Conservation (phyloP, 1,140 invertebrate species). For the Trichogramma pretiosum region DNA sequence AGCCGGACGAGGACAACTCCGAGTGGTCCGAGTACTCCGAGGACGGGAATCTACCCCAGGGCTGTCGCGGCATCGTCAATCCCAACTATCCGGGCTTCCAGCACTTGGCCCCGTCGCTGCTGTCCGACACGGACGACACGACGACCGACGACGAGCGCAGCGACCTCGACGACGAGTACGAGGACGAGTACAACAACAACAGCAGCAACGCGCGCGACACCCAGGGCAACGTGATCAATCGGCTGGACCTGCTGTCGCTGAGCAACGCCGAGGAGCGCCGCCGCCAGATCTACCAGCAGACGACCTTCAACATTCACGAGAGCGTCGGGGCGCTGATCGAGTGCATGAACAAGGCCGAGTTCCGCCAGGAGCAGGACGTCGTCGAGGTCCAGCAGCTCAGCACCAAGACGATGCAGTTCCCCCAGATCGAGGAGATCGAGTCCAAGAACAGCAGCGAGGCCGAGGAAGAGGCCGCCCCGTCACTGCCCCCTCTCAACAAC, state of each 20-base stretch:
- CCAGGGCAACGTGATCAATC: conserved; percentile 46
- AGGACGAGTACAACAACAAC: conserved; percentile 22
- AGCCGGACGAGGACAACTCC: conserved; percentile 14
- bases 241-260: conserved; percentile 45
- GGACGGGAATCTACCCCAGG: conserved; percentile 32
- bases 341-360: conserved; percentile 41
- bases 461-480: conserved; percentile 25
- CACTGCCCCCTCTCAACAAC: not conserved
- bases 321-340: conserved; percentile 36
- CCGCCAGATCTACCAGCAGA: conserved; percentile 50
- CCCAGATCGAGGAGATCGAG: conserved; percentile 40
- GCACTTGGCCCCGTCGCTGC: conserved; percentile 37
- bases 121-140: conserved; percentile 43
- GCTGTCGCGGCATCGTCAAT: conserved; percentile 60
- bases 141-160: conserved; percentile 46
- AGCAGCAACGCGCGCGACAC: conserved; percentile 32
- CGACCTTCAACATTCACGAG: conserved; percentile 49
- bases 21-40: conserved; percentile 43
- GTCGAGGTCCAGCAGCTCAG: conserved; percentile 39
- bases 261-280: conserved; percentile 49
- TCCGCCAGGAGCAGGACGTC: conserved; percentile 20
- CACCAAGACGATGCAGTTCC: conserved; percentile 38
- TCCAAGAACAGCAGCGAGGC: conserved; percentile 34
- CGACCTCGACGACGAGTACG: not conserved
- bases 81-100: conserved; percentile 67